These are phyloP conservation scores for Temnothorax longispinosus DNA, from an alignment of 1,140 invertebrate species.

Conservation along the genomic window DNA sequence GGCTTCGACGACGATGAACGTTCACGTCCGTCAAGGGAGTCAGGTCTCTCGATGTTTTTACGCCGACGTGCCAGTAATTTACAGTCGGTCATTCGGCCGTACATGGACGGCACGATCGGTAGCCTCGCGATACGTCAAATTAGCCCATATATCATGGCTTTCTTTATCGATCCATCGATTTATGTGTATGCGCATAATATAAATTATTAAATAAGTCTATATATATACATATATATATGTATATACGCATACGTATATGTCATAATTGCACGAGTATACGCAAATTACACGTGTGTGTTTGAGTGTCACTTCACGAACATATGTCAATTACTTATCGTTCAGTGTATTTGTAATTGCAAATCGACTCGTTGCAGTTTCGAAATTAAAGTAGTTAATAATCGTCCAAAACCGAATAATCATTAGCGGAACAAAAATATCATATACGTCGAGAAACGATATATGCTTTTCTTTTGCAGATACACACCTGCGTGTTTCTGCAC, in stretches of 20 bases:
- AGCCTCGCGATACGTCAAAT: slow-evolving; percentile 85
- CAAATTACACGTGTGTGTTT: neutral
- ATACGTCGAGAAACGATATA: neutral
- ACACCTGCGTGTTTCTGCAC: neutral
- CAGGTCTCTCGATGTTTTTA: slow-evolving; percentile 79
- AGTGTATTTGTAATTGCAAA: neutral
- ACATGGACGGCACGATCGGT: slow-evolving; percentile 82
- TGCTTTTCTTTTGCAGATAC: neutral
- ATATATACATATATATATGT: neutral
- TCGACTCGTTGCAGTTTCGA: slow-evolving; percentile 12
- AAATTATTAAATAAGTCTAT: slow-evolving; percentile 85
- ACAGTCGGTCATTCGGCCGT: slow-evolving; percentile 85
- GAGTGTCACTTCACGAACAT: neutral
- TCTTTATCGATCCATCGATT: slow-evolving; percentile 83
- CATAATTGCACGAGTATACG: neutral
- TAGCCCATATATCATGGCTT: slow-evolving; percentile 85
- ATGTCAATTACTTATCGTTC: slow-evolving; percentile 20
- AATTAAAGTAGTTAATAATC: slow-evolving; percentile 6
- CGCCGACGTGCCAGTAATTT: slow-evolving; percentile 84
- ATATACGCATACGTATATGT: neutral
- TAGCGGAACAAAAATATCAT: neutral
- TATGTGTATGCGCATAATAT: slow-evolving; percentile 85
- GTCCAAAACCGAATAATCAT: neutral
- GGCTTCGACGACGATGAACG: slow-evolving; percentile 78
- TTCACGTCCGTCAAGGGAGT: slow-evolving; percentile 77